These are phyloP conservation scores for Agrilus biguttatus DNA, from an alignment of 2,888 invertebrate species.

Conservation along the genomic window DNA sequence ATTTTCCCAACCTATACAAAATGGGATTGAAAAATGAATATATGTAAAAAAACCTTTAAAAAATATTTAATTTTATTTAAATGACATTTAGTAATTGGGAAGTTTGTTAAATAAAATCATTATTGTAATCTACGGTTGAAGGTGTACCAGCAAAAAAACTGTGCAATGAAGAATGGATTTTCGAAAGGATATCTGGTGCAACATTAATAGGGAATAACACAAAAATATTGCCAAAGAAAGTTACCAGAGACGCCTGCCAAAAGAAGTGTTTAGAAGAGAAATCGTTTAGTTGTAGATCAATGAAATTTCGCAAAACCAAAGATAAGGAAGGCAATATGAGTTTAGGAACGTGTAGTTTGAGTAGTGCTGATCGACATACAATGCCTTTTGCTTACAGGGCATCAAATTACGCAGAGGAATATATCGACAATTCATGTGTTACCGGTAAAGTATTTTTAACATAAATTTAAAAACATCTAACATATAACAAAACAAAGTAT, in stretches of 20 bases:
- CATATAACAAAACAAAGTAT: too few species aligned
- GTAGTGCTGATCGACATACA: constrained; percentile 56
- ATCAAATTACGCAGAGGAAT: constrained; percentile 61
- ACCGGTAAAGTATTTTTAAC: constrained; percentile 24
- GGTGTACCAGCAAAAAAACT: constrained; percentile 2
- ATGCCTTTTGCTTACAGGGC: constrained; percentile 66
- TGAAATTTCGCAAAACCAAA: constrained; percentile 31
- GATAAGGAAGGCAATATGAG: constrained; percentile 13
- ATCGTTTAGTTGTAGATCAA: constrained; percentile 39
- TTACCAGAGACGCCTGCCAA: constrained; percentile 55
- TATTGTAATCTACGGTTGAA: too few species aligned
- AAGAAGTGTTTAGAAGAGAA: constrained; percentile 41
- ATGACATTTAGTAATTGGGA: too few species aligned
- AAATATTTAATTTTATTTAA: too few species aligned
- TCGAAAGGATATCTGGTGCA: constrained; percentile 63
- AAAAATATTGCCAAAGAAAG: constrained; percentile 42
- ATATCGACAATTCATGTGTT: constrained; percentile 71
- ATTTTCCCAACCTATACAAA: too few species aligned
- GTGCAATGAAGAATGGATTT: constrained; percentile 44
- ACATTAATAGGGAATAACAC: constrained; percentile 53
- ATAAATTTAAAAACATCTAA: background rate
- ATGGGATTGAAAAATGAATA: too few species aligned
- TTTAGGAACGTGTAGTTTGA: constrained; percentile 54
- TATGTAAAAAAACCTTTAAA: too few species aligned
- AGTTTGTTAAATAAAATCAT: too few species aligned